phyloP scores from a whole-genome alignment of 2,888 invertebrate species.

The Taphrorychus bicolor region DNA sequence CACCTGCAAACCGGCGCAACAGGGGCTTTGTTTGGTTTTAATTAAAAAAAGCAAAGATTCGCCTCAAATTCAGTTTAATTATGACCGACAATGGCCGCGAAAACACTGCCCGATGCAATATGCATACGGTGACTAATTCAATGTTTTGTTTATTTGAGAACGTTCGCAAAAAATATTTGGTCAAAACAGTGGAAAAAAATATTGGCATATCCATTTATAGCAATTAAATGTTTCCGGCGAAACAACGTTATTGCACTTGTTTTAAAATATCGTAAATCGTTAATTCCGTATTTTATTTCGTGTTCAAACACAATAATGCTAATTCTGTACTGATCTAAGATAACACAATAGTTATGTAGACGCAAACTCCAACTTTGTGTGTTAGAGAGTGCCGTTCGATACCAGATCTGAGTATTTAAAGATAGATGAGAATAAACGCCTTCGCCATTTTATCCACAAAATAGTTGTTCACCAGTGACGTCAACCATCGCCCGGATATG shows the following conservation, averaged over 20 bases:
- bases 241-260: neutral
- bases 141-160: slow-evolving; percentile 12
- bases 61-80: slow-evolving; percentile 24
- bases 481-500: too few relatives aligned
- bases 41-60: slow-evolving; percentile 32
- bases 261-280: neutral
- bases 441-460: too few relatives aligned
- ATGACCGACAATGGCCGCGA: slow-evolving; percentile 27
- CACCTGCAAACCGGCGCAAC: neutral
- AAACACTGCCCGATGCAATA: slow-evolving; percentile 23
- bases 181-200: neutral
- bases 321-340: too few relatives aligned
- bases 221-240: slow-evolving; percentile 24
- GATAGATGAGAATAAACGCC: too few relatives aligned
- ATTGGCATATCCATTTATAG: slow-evolving; percentile 23
- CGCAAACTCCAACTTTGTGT: too few relatives aligned
- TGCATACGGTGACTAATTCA: slow-evolving; percentile 16
- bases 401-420: too few relatives aligned
- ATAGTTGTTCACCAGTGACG: too few relatives aligned
- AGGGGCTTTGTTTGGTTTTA: slow-evolving; percentile 19
- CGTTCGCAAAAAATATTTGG: neutral
- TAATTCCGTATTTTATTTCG: neutral
- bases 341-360: too few relatives aligned
- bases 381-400: too few relatives aligned
- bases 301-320: neutral